Conservation (phyloP, 2,888 invertebrate genomes). For the Macrosiphum euphorbiae region DNA sequence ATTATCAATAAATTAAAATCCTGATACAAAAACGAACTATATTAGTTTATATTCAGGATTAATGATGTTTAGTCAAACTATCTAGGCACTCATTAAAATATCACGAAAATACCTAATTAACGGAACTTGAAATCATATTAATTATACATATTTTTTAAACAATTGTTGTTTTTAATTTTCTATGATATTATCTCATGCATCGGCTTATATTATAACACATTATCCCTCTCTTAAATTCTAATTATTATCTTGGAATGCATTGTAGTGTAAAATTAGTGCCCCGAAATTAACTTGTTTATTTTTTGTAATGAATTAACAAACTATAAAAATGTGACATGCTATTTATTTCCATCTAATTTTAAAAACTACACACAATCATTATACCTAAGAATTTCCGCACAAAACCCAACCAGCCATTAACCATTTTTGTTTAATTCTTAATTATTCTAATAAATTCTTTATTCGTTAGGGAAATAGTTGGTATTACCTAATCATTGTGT, state of each 20-base stretch:
- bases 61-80: not conserved
- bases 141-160: slow-evolving; percentile 8
- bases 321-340: not conserved
- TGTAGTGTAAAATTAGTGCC: slow-evolving; percentile 11
- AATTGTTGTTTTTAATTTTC: not conserved
- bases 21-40: not conserved
- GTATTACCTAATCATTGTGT: not conserved
- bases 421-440: not conserved
- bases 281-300: not conserved
- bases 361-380: not conserved
- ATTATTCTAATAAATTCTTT: not conserved
- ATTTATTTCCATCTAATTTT: not conserved
- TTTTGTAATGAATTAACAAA: not conserved
- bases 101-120: not conserved
- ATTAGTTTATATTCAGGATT: not conserved
- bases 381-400: not conserved
- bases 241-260: not conserved
- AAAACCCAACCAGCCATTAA: slow-evolving; percentile 5
- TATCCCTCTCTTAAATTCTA: slow-evolving; percentile 7
- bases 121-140: not conserved
- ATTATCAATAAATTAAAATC: not conserved
- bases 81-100: not conserved
- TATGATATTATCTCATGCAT: not conserved
- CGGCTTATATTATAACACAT: not conserved
- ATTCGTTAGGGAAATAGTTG: not conserved